Percentiles rank a stretch among this genome's conserved stretches.
phyloP scores from a whole-genome alignment of 2,888 invertebrate species.

The Drosophila kambysellisi region DNA sequence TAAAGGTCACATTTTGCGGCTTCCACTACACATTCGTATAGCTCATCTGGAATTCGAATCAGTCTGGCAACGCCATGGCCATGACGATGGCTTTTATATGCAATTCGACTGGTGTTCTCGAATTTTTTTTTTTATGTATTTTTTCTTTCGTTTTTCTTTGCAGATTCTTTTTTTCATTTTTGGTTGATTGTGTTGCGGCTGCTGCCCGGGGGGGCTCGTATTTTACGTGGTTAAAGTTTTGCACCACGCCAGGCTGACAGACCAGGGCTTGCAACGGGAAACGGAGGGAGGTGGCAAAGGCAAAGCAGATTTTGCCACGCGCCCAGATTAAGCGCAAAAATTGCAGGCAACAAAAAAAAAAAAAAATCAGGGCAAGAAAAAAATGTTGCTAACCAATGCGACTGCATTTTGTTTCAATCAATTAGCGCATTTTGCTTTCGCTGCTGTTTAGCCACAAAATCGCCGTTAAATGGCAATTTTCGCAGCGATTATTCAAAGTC shows the following conservation, averaged over 20 bases:
- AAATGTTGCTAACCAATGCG: conserved; percentile 49
- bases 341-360: conserved; percentile 22
- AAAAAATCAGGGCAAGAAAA: conserved; percentile 16
- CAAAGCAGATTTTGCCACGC: conserved; percentile 54
- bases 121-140: conserved; percentile 11
- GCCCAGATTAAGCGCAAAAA: conserved; percentile 54
- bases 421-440: conserved; percentile 49
- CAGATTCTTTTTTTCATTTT: conserved; percentile 19
- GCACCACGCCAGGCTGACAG: conserved; percentile 52
- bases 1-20: conserved; percentile 10
- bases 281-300: conserved; percentile 12
- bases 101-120: conserved; percentile 45
- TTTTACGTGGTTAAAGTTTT: conserved; percentile 70
- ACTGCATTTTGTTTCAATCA: conserved; percentile 64
- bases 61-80: conserved; percentile 32
- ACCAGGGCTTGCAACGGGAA: conserved; percentile 8
- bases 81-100: conserved; percentile 37
- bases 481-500: conserved; percentile 72
- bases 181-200: conserved; percentile 32
- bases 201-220: conserved; percentile 59
- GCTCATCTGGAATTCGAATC: conserved; percentile 50
- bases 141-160: conserved; percentile 12
- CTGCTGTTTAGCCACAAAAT: conserved; percentile 56
- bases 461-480: conserved; percentile 71
- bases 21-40: conserved; percentile 16